These are phyloP conservation scores for Phaonia tiefii DNA, from an alignment of 2,888 invertebrate species.

Conservation along the genomic window DNA sequence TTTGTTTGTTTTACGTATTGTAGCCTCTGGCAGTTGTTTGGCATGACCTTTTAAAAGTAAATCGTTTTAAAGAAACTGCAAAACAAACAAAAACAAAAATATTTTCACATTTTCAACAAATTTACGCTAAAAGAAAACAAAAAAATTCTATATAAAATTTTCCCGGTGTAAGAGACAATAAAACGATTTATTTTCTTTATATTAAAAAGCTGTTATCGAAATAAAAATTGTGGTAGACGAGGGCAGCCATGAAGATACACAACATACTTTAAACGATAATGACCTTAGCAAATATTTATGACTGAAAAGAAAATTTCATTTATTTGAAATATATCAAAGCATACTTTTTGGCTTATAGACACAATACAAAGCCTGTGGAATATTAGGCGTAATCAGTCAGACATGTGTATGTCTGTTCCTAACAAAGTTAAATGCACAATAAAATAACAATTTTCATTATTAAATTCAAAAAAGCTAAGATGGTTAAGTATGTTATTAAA, in stretches of 20 bases:
- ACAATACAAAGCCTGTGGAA: neutral
- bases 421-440: too few relatives aligned
- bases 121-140: neutral
- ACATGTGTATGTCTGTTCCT: too few relatives aligned
- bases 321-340: neutral
- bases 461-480: too few relatives aligned
- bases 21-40: neutral
- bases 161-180: neutral
- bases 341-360: neutral
- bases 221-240: neutral
- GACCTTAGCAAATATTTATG: conserved; percentile 15
- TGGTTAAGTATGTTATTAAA: too few relatives aligned
- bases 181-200: conserved; percentile 23
- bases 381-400: too few relatives aligned
- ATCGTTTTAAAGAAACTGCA: conserved; percentile 6
- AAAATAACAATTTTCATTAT: too few relatives aligned
- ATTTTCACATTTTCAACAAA: neutral
- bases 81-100: neutral
- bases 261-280: conserved; percentile 17
- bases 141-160: neutral
- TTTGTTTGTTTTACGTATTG: too few relatives aligned
- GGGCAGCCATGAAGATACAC: neutral
- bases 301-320: neutral
- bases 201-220: conserved; percentile 11
- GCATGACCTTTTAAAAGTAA: conserved; percentile 10